These are phyloP conservation scores for Nyleta sp. DNA, from an alignment of 2,888 invertebrate genomes.

Conservation along the genomic window DNA sequence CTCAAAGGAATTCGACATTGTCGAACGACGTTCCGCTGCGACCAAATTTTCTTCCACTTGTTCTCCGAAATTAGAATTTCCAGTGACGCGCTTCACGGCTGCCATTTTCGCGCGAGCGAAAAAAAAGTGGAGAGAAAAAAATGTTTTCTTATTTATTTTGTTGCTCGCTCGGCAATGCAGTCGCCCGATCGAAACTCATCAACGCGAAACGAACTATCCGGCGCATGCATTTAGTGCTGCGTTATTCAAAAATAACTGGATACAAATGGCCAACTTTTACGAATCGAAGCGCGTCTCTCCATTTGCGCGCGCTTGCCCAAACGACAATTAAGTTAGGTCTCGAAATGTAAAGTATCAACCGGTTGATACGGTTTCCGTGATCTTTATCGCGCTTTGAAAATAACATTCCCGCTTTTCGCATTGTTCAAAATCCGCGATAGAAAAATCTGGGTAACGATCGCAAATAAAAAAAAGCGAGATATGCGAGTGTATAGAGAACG, in stretches of 20 bases:
- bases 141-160: conserved; percentile 5
- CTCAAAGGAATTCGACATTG: conserved; percentile 11
- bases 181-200: conserved; percentile 36
- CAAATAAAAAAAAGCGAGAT: conserved; percentile 33
- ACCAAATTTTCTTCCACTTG: not conserved
- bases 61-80: conserved; percentile 4
- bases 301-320: conserved; percentile 10
- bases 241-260: conserved; percentile 43
- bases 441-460: conserved; percentile 43
- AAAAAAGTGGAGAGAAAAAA: not conserved
- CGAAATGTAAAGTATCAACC: conserved; percentile 37
- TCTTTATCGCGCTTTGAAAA: conserved; percentile 50
- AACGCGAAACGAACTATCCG: conserved; percentile 22
- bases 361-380: conserved; percentile 39
- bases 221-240: conserved; percentile 6
- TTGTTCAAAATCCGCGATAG: conserved; percentile 34
- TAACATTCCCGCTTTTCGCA: conserved; percentile 38
- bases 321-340: conserved; percentile 32
- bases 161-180: not conserved
- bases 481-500: conserved; percentile 13
- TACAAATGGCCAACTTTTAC: conserved; percentile 46
- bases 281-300: conserved; percentile 20
- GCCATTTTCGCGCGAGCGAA: not conserved
- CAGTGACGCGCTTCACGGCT: not conserved
- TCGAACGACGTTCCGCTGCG: not conserved